Evolutionary conservation across 2,113 vertebrate genomes (phyloP).

Genomic region (Peromyscus leucopus): DNA sequence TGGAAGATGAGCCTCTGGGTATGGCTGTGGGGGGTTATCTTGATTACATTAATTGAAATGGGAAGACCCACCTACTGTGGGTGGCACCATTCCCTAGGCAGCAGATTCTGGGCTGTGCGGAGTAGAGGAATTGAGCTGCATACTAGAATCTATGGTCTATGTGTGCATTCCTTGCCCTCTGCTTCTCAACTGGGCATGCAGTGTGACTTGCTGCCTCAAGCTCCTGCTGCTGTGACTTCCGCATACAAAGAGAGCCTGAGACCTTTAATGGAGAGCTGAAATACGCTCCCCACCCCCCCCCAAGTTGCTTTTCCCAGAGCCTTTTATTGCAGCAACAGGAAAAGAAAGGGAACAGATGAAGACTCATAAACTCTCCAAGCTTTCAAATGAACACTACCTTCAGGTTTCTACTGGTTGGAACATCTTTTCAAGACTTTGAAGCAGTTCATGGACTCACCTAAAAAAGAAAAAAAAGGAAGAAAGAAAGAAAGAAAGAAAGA

Average conservation of each 20-base stretch:
- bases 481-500: not conserved
- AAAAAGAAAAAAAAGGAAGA: not conserved
- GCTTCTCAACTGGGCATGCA: too few species aligned
- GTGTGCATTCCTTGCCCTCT: too few species aligned
- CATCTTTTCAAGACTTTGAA: conserved; percentile 3
- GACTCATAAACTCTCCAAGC: not conserved
- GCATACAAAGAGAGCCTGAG: not conserved
- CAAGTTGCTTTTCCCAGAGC: not conserved
- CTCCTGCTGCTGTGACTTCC: not conserved
- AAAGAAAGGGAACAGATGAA: not conserved
- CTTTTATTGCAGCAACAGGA: not conserved
- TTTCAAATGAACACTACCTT: conserved; percentile 7
- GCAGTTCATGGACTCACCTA: not conserved
- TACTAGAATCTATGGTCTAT: not conserved
- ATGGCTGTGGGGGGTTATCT: not conserved
- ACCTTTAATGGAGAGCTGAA: not conserved
- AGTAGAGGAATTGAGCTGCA: not conserved
- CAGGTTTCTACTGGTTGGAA: not conserved
- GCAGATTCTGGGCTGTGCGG: too few species aligned
- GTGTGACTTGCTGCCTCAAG: not conserved
- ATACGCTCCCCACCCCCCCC: too few species aligned
- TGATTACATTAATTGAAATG: not conserved
- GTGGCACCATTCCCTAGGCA: not conserved
- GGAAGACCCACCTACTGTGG: not conserved
- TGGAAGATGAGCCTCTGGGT: not conserved